A percentile compares a stretch with the other conserved stretches of the same genome.
Conservation (phyloP, 2,888 invertebrate genomes). For the Congeria kusceri region DNA sequence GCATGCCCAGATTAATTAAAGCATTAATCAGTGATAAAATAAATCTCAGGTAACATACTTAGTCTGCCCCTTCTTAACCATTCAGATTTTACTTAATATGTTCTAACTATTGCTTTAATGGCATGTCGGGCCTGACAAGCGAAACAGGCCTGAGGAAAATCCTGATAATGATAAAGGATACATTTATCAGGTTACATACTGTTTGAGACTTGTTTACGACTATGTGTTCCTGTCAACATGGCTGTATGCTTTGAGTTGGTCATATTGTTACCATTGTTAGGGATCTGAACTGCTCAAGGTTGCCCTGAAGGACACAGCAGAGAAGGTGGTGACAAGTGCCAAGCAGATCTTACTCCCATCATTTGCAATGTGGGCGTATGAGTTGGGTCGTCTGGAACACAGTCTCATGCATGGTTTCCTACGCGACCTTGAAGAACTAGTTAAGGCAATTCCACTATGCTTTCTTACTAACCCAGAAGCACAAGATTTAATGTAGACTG, state of each 20-base stretch:
- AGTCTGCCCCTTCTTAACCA: too few relatives aligned
- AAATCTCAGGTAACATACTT: slow-evolving; percentile 86
- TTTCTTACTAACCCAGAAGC: slow-evolving; percentile 13
- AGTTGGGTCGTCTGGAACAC: slow-evolving; percentile 86
- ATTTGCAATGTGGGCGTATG: slow-evolving; percentile 88
- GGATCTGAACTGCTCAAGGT: slow-evolving; percentile 87
- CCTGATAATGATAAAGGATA: too few relatives aligned
- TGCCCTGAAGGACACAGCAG: slow-evolving; percentile 88
- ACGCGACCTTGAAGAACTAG: slow-evolving; percentile 81
- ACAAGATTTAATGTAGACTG: too few relatives aligned
- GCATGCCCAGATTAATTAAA: too few relatives aligned
- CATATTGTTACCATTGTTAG: slow-evolving; percentile 61
- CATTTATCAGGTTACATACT: too few relatives aligned
- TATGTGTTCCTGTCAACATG: too few relatives aligned
- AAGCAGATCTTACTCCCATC: slow-evolving; percentile 88
- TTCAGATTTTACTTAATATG: slow-evolving; percentile 88
- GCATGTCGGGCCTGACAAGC: too few relatives aligned
- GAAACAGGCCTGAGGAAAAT: too few relatives aligned
- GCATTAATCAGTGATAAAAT: slow-evolving; percentile 89
- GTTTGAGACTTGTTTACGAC: too few relatives aligned
- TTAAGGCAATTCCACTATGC: slow-evolving; percentile 78
- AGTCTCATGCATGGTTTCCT: slow-evolving; percentile 82
- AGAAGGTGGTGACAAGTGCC: slow-evolving; percentile 87
- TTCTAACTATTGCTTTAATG: too few relatives aligned
- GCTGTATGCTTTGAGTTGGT: too few relatives aligned